Evolutionary conservation across 1,140 invertebrate genomes (phyloP).

Genomic region (Tribolium madens): DNA sequence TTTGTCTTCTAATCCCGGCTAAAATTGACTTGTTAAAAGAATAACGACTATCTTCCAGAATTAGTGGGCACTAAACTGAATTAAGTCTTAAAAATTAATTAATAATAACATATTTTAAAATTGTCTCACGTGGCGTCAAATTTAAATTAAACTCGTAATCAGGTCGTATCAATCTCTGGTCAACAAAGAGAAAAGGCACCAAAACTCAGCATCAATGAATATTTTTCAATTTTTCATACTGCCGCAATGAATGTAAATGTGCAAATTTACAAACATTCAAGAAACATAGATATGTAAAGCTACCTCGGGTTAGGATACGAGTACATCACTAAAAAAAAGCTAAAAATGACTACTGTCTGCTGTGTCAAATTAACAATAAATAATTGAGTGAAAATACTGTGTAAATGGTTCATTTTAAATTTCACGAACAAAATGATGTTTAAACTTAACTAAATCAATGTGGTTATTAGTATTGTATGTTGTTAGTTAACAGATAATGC

Average conservation of each 20-base stretch:
- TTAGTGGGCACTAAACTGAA: no score
- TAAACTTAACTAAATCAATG: not conserved
- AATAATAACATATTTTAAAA: not conserved
- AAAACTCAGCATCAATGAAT: slow-evolving; percentile 26
- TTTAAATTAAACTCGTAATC: slow-evolving; percentile 22
- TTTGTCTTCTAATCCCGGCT: no score
- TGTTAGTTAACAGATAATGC: slow-evolving; percentile 26
- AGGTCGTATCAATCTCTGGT: not conserved
- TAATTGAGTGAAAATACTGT: not conserved
- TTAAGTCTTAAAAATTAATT: no score
- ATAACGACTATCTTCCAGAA: no score
- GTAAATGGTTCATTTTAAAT: no score
- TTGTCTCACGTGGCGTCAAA: not conserved
- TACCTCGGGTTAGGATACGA: not conserved
- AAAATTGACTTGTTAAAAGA: no score
- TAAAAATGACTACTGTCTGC: not conserved
- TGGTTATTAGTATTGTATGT: slow-evolving; percentile 9
- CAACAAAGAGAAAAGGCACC: not conserved
- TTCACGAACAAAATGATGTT: not conserved
- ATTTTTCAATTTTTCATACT: slow-evolving; percentile 26
- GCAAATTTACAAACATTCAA: slow-evolving; percentile 34
- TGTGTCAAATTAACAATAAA: not conserved
- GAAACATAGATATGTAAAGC: slow-evolving; percentile 37
- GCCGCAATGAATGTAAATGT: slow-evolving; percentile 25
- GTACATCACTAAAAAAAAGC: not conserved